A percentile compares a stretch with the other conserved stretches of the same genome.
phyloP scores from a whole-genome alignment of 2,113 vertebrate genomes.

The Salvelinus sp. region DNA sequence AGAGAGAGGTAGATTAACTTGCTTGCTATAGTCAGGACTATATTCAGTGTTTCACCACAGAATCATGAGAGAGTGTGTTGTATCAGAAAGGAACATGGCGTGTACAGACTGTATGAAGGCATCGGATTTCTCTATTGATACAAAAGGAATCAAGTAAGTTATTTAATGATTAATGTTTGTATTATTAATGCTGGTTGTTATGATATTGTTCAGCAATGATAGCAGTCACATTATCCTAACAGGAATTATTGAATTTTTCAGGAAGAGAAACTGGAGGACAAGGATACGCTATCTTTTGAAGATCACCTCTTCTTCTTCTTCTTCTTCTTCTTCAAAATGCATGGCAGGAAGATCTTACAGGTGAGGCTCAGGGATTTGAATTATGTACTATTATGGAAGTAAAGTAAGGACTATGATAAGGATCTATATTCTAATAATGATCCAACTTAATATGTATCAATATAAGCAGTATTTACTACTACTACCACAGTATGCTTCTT shows the following conservation, averaged over 20 bases:
- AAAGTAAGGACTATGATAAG: no score
- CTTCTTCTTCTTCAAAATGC: conserved; percentile 8
- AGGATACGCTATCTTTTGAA: conserved; percentile 60
- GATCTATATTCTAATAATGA: no score
- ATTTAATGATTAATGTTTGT: not conserved
- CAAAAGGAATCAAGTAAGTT: conserved; percentile 55
- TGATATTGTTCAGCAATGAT: not conserved
- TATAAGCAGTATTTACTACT: no score
- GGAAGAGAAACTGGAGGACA: conserved; percentile 65
- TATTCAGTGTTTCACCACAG: not conserved
- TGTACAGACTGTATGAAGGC: conserved; percentile 30
- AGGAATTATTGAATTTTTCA: conserved; percentile 21
- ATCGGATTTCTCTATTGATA: conserved; percentile 34
- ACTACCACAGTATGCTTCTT: no score
- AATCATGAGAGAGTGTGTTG: conserved; percentile 51
- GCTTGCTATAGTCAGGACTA: no score
- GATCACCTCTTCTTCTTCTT: conserved; percentile 30
- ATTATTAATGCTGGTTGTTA: not conserved
- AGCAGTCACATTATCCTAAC: not conserved
- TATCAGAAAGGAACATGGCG: conserved; percentile 35
- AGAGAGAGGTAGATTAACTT: conserved; percentile 34
- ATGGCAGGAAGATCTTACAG: conserved; percentile 43
- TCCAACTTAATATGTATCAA: no score
- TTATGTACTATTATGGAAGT: not conserved
- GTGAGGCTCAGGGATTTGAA: conserved; percentile 43